Percentiles rank a stretch among this genome's conserved stretches.
These are phyloP conservation scores for Ceramica pisi DNA, from an alignment of 2,888 invertebrate genomes.

Conservation along the genomic window DNA sequence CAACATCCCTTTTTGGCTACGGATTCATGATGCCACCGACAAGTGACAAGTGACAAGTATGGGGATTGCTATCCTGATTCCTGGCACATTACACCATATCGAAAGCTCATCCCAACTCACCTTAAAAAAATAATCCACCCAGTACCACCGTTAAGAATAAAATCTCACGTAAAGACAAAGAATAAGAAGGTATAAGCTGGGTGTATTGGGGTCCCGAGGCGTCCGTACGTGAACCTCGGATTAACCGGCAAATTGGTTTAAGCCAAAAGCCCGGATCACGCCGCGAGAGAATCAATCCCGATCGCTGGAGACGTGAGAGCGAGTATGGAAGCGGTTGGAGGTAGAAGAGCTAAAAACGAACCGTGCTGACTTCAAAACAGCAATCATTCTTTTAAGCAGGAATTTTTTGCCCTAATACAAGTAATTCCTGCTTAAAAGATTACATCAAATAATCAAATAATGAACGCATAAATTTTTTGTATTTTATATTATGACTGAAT, in stretches of 20 bases:
- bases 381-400: no score
- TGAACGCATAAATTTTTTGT: no score
- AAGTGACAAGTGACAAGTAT: no score
- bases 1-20: no score
- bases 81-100: no score
- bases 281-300: constrained; percentile 83
- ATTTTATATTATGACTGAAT: no score
- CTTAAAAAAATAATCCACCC: constrained; percentile 29
- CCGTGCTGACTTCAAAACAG: no score
- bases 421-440: no score
- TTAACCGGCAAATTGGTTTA: constrained; percentile 87
- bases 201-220: constrained; percentile 71
- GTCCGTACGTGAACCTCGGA: constrained; percentile 81
- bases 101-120: not conserved
- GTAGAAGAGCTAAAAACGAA: not conserved
- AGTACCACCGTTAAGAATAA: constrained; percentile 52
- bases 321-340: constrained; percentile 56
- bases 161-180: constrained; percentile 67
- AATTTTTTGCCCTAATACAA: no score
- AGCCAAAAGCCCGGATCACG: constrained; percentile 76
- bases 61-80: no score
- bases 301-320: constrained; percentile 70
- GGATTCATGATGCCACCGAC: no score
- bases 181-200: constrained; percentile 56
- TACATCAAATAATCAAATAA: no score